These are phyloP conservation scores for Poeciliopsis infans DNA, from an alignment of 2,797 vertebrate genomes.

Conservation along the genomic window DNA sequence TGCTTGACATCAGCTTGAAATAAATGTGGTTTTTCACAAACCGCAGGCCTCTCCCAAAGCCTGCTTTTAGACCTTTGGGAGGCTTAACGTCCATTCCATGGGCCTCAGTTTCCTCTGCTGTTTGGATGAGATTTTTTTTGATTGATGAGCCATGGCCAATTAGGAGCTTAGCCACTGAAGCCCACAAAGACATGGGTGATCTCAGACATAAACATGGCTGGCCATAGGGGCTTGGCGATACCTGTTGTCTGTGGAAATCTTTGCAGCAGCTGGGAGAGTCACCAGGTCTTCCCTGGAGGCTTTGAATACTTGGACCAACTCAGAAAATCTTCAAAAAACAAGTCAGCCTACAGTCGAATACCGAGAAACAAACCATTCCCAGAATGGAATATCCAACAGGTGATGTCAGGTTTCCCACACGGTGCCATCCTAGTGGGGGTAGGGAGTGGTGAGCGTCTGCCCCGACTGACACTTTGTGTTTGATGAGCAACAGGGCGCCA, in stretches of 20 bases:
- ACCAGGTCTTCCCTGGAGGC: slow-evolving; percentile 32
- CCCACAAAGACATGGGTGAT: slow-evolving; percentile 71
- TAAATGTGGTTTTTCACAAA: slow-evolving; percentile 71
- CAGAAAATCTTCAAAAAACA: slow-evolving; percentile 61
- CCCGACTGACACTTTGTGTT: slow-evolving; percentile 54
- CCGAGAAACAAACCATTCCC: slow-evolving; percentile 41
- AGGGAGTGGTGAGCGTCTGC: slow-evolving; percentile 20
- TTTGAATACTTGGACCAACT: slow-evolving; percentile 58
- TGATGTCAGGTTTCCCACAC: slow-evolving; percentile 63
- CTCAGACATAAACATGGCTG: slow-evolving; percentile 78
- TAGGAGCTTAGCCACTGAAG: slow-evolving; percentile 78
- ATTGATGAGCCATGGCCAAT: slow-evolving; percentile 85
- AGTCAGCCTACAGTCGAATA: slow-evolving; percentile 30
- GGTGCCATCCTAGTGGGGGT: slow-evolving; percentile 37
- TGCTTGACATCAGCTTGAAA: slow-evolving; percentile 62
- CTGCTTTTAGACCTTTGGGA: slow-evolving; percentile 70
- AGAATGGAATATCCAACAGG: slow-evolving; percentile 52
- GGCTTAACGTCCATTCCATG: slow-evolving; percentile 63
- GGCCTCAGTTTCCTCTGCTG: slow-evolving; percentile 67
- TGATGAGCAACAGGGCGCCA: slow-evolving; percentile 77
- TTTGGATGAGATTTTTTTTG: slow-evolving; percentile 77
- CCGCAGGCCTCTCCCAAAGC: slow-evolving; percentile 65
- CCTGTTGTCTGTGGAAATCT: slow-evolving; percentile 66
- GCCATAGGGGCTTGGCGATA: slow-evolving; percentile 65
- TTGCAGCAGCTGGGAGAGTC: slow-evolving; percentile 49